Base-by-base conservation (phyloP, 2,888 invertebrate genomes). In the Alcis repandata region DNA sequence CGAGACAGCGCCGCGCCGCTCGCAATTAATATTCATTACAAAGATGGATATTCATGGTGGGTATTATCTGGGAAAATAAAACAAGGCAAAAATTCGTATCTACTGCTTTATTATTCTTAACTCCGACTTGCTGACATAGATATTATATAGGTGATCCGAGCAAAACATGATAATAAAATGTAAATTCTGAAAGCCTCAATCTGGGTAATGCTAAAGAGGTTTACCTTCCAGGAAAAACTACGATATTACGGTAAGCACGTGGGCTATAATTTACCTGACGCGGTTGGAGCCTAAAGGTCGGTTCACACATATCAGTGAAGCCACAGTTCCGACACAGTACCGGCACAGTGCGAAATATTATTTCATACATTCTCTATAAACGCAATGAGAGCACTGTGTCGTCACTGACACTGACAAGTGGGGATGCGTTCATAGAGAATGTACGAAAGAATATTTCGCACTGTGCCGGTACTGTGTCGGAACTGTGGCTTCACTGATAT, bases 141-240 rank as follows among this genome's bases (percentile, higher is more conserved):
- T 27, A 45, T 11, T 11, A n/a, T n/a, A n/a, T n/a, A 27, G 13
- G 27, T 15, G 17, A 32, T 46, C 40, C 45, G 22, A 43, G 33
- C 15, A 38, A 57, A 63, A 52, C 19, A 63, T 27, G 49, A 43
- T 43, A 36, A 52, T 58, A 52, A 53, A 40, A 63, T 58, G 58
- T 46, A 45, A 53, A 63, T 63, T n/a, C 11, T 17, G 38, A 45
- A 46, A 53, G 20, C 58, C 53, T 53, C 52, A 40, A 63, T 58
- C 52, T 40, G 40, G 52, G 33, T 17, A 11, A 58, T 52, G 58
- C 43, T 17, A 63, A 41, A 32, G 22, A 11, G 48, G 45, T 45
- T 45, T 48, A 36, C 19, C n/a, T 36, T 17, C 36, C 51, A 36
- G 36, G 51, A 20, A 36, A 20, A n/a, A 32, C 19, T 7, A 22